These are phyloP conservation scores for Papilio glaucus DNA, from an alignment of 1,140 invertebrate genomes.

Conservation along the genomic window DNA sequence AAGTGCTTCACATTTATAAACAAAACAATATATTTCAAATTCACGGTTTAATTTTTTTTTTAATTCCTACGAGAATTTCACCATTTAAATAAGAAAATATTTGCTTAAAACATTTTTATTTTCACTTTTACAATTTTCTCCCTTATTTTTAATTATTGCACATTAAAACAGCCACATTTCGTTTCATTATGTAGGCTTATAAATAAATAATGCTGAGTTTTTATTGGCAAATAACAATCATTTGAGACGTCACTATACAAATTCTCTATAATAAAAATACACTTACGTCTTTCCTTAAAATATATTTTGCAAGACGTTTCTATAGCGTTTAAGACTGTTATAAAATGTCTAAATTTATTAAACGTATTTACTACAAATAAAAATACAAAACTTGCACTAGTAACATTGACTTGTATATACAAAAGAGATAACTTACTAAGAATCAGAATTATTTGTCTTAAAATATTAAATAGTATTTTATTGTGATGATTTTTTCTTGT, in stretches of 20 bases:
- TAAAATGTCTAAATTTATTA: background rate
- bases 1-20: no score
- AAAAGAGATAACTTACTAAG: background rate
- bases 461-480: constrained; percentile 13
- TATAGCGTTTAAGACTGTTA: no score
- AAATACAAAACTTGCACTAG: constrained; percentile 34
- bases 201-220: constrained; percentile 51
- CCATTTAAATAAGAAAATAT: background rate
- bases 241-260: constrained; percentile 5
- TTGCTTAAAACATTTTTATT: constrained; percentile 14
- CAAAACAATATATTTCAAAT: no score
- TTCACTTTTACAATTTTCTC: constrained; percentile 34
- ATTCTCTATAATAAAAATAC: constrained; percentile 4
- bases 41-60: no score
- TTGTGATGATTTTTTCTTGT: constrained; percentile 57
- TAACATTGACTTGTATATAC: constrained; percentile 34
- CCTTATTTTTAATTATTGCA: constrained; percentile 66
- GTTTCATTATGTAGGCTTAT: constrained; percentile 38
- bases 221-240: constrained; percentile 3
- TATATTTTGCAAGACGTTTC: background rate
- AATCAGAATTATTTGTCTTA: background rate
- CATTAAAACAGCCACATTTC: constrained; percentile 56
- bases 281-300: background rate
- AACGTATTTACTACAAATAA: constrained; percentile 34
- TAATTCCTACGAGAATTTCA: background rate